A percentile compares a stretch with the other conserved stretches of the same genome.
These are phyloP conservation scores for Scomber scombrus DNA, from an alignment of 2,113 vertebrate genomes.

Conservation along the genomic window DNA sequence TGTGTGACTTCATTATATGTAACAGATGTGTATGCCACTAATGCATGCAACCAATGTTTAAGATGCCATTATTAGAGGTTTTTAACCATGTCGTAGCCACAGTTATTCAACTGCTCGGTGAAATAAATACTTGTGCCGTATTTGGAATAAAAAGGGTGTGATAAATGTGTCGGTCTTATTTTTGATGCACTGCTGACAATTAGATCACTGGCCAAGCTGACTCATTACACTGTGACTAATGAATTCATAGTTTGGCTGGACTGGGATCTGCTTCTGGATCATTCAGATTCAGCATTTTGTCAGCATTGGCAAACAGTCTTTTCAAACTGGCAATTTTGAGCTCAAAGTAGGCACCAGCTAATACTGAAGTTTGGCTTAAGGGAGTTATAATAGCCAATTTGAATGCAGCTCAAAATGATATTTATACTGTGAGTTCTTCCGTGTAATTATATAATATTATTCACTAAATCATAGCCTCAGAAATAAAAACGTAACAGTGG, in stretches of 20 bases:
- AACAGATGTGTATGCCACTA: slow-evolving; percentile 51
- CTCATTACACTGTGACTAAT: background rate
- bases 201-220: background rate
- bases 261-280: background rate
- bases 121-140: slow-evolving; percentile 58
- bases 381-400: too few relatives aligned
- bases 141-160: slow-evolving; percentile 74
- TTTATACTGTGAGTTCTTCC: too few relatives aligned
- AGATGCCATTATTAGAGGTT: slow-evolving; percentile 35
- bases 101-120: slow-evolving; percentile 35
- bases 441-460: background rate
- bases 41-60: slow-evolving; percentile 63
- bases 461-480: background rate
- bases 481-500: background rate
- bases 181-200: background rate
- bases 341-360: background rate
- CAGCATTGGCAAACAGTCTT: background rate
- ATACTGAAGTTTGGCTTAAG: too few relatives aligned
- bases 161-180: slow-evolving; percentile 7
- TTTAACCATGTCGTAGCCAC: slow-evolving; percentile 35
- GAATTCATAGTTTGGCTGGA: background rate
- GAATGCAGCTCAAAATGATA: too few relatives aligned
- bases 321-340: background rate
- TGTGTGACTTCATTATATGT: slow-evolving; percentile 47
- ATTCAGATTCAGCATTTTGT: background rate